These are phyloP conservation scores for Uromys caudimaculatus DNA, from an alignment of 2,797 vertebrate genomes.

Conservation along the genomic window DNA sequence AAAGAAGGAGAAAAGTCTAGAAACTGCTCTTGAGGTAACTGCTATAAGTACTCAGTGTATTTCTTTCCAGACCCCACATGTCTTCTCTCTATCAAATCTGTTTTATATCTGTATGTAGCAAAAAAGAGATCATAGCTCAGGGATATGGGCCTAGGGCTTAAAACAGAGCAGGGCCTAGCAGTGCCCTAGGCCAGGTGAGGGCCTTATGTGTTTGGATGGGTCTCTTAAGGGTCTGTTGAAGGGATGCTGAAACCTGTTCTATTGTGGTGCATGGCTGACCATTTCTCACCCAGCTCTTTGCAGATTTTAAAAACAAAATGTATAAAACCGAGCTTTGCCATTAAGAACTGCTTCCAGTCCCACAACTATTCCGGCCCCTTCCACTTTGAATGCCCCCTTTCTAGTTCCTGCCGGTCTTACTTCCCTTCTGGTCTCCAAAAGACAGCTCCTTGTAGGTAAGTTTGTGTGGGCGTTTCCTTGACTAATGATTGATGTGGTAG, in stretches of 20 bases:
- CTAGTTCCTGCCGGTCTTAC: neutral
- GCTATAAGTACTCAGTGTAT: neutral
- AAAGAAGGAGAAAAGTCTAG: neutral
- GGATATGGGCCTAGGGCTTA: neutral
- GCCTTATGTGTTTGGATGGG: neutral
- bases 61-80: neutral
- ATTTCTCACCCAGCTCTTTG: neutral
- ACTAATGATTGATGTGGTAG: neutral
- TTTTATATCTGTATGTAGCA: neutral
- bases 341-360: neutral
- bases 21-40: neutral
- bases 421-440: neutral
- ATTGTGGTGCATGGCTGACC: neutral
- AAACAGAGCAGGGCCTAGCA: neutral
- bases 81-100: neutral
- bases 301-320: neutral
- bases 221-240: neutral
- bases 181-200: neutral
- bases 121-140: constrained; percentile 6
- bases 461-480: neutral
- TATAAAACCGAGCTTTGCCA: neutral
- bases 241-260: neutral
- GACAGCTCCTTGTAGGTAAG: neutral
- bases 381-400: neutral
- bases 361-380: neutral